Evolutionary conservation across 2,888 invertebrate species (phyloP), one percentile per base, ranked within the genome.

Genomic region (Parelbella ahira): DNA sequence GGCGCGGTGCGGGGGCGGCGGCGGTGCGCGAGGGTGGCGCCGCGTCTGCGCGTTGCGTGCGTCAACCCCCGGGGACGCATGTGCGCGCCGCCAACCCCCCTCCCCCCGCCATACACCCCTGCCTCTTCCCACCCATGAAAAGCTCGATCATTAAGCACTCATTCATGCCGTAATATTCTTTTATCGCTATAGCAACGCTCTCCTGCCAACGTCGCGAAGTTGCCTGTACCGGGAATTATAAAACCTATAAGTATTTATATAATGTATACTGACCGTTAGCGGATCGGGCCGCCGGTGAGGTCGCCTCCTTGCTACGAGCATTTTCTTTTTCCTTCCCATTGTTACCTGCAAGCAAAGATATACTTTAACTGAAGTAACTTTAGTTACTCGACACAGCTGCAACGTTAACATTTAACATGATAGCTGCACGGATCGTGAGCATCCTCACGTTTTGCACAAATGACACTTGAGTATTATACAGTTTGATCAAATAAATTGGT

Each of bases 281-380:
- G 68, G 91, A 89, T 71, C 90, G 90, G 44, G 90, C 91, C 51
- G 92, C 92, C 30, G 93, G 91, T 39, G 92, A 91, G 45, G 92
- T 90, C 53, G 90, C 89, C 70, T 93, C 93, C 80, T 92, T 92
- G 72, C 88, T 90, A 76, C 90, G 90, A 71, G 92, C 91, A 54
- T 88, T 88, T 68, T 87, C 87, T 63, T 86, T 87, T 75, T 91
- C 91, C 77, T 91, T 93, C 65, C 91, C 90, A 76, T 89, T 92
- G 87, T 92, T 91, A 80, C 93, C 93, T 94, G 87, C 46, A 89
- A 90, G 82, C 87, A 71, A 70, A 51, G 47, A 54, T 44, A 38
- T 47, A 28, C n/a, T n/a, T n/a, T n/a, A n/a, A n/a, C n/a, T n/a
- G n/a, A n/a, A n/a, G n/a, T n/a, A 4, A 19, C 34, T 41, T 13